Percentiles rank a stretch among this genome's conserved stretches.
phyloP scores from a whole-genome alignment of 2,797 vertebrate genomes.

The Botia almorhae region DNA sequence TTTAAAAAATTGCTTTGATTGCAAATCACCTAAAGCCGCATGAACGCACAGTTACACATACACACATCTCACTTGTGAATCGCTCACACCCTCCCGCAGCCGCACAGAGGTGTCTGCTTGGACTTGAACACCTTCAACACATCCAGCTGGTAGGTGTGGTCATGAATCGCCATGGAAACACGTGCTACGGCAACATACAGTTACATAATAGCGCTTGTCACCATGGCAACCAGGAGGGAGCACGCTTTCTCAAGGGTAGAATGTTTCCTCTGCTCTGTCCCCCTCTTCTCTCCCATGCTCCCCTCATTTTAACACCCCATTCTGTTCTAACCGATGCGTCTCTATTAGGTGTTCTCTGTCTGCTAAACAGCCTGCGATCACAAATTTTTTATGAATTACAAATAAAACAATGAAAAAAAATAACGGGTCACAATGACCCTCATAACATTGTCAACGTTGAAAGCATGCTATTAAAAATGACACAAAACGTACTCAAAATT shows the following conservation, averaged over 20 bases:
- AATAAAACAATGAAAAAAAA: not conserved
- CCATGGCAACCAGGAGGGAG: conserved; percentile 79
- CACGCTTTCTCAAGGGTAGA: conserved; percentile 81
- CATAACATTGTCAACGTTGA: not conserved
- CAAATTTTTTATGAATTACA: not conserved
- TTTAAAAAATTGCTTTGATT: not conserved
- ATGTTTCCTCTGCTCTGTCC: conserved; percentile 65
- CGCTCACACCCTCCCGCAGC: not conserved
- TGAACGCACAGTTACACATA: too few relatives aligned
- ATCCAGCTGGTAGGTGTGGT: conserved; percentile 76
- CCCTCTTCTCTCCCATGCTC: conserved; percentile 68
- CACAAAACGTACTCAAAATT: not conserved
- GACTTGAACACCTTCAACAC: not conserved
- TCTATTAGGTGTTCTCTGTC: not conserved
- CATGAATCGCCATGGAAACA: conserved; percentile 77
- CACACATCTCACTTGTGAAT: conserved; percentile 26
- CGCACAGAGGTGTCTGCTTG: not conserved
- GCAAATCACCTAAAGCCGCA: not conserved
- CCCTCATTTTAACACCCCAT: conserved; percentile 92
- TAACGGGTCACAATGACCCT: not conserved
- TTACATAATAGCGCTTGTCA: conserved; percentile 80
- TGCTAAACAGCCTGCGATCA: too few relatives aligned
- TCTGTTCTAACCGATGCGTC: conserved; percentile 63
- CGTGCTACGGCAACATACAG: conserved; percentile 83
- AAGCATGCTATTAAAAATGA: not conserved